These are phyloP conservation scores for Benitochromis conjunctus DNA, from an alignment of 2,113 vertebrate genomes.

Conservation along the genomic window DNA sequence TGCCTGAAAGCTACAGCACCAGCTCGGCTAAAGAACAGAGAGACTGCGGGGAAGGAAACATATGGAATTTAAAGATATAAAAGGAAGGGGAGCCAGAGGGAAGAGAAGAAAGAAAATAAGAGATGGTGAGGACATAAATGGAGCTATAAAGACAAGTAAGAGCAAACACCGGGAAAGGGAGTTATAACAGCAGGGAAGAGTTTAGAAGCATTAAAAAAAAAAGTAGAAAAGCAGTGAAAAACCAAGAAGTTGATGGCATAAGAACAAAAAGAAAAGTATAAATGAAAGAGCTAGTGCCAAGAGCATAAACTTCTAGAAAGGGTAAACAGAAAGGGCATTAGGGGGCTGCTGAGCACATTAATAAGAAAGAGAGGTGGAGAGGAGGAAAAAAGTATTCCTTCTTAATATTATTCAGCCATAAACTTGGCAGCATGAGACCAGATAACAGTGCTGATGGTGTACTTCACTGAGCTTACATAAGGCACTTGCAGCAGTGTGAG, in stretches of 20 bases:
- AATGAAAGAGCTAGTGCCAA: not conserved
- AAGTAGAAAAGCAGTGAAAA: not conserved
- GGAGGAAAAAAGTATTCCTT: not conserved
- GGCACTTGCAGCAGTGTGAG: conserved; percentile 42
- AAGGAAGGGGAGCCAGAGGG: not conserved
- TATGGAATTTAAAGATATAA: not conserved
- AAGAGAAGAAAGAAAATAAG: not conserved
- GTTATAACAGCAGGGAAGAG: not conserved
- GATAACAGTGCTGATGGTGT: conserved; percentile 51
- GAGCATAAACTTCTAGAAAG: not conserved
- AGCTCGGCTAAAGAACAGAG: not conserved
- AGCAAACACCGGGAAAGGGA: not conserved
- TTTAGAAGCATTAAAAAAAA: not conserved
- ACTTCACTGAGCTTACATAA: conserved; percentile 55
- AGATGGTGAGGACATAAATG: not conserved
- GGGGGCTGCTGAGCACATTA: conserved; percentile 7
- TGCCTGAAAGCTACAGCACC: not conserved
- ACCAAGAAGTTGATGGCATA: not conserved
- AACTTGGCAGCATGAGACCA: conserved; percentile 41
- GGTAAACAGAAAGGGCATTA: conserved; percentile 27
- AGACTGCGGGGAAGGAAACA: not conserved
- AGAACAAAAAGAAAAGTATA: not conserved
- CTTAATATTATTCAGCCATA: conserved; percentile 44
- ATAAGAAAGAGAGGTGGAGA: not conserved
- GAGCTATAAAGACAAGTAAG: not conserved